Evolutionary conservation across 1,140 invertebrate genomes (phyloP).

Genomic region (Mamestra configurata): DNA sequence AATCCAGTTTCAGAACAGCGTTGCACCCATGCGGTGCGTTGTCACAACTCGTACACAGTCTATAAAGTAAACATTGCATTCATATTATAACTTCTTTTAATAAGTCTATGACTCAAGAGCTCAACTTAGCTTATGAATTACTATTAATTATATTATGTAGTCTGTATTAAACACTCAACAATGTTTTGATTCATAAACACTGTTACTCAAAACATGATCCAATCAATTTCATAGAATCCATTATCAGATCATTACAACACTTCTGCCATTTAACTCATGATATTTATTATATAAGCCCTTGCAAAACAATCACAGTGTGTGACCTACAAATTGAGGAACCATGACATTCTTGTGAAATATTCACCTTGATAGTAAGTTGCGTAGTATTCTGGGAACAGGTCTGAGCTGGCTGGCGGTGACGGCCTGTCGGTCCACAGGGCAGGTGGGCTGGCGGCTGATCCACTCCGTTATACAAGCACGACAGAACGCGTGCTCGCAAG

Average conservation of each 20-base stretch:
- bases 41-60: conserved; percentile 96
- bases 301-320: conserved; percentile 42
- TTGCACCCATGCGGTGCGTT: conserved; percentile 96
- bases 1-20: conserved; percentile 95
- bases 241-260: conserved; percentile 1
- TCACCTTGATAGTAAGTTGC: conserved; percentile 95
- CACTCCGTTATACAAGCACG: conserved; percentile 97
- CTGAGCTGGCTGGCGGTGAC: conserved; percentile 95
- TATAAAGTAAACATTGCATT: conserved; percentile 74
- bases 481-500: conserved; percentile 99
- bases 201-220: conserved; percentile 6
- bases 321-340: conserved; percentile 54
- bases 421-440: conserved; percentile 96
- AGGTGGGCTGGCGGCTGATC: conserved; percentile 97
- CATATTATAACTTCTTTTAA: conserved; percentile 4
- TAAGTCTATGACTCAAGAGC: not conserved
- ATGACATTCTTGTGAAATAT: conserved; percentile 63
- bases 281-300: conserved; percentile 48
- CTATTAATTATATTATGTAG: not conserved
- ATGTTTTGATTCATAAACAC: not conserved
- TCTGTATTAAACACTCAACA: not conserved
- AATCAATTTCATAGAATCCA: conserved; percentile 32
- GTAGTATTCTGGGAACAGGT: conserved; percentile 96
- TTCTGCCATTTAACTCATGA: not conserved
- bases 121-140: not conserved